Conservation (phyloP, 2,888 invertebrate genomes). For the Oeneis ivallda region DNA sequence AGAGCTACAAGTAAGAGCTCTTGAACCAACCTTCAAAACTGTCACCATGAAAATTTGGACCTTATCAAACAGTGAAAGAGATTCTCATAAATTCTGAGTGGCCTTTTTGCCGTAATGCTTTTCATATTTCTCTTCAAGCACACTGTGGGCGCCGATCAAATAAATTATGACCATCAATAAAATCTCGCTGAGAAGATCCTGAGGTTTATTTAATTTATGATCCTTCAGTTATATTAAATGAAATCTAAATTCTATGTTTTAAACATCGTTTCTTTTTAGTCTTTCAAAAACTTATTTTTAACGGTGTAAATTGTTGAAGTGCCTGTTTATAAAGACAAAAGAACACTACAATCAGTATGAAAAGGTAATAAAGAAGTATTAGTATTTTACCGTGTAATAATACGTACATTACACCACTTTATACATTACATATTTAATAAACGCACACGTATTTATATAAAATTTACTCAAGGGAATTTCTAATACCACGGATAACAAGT, state of each 20-base stretch:
- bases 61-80: conserved; percentile 72
- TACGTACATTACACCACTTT: neutral
- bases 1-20: too few relatives aligned
- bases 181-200: conserved; percentile 74
- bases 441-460: conserved; percentile 2
- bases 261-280: too few relatives aligned
- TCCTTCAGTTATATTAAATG: conserved; percentile 53
- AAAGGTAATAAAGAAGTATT: neutral
- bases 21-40: conserved; percentile 40
- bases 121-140: conserved; percentile 77
- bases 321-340: too few relatives aligned
- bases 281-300: too few relatives aligned
- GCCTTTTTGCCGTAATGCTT: conserved; percentile 79
- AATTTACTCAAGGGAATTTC: conserved; percentile 6
- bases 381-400: neutral
- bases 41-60: conserved; percentile 59
- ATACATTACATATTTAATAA: conserved; percentile 1
- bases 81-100: conserved; percentile 78
- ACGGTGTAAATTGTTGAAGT: too few relatives aligned
- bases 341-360: too few relatives aligned
- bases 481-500: conserved; percentile 5
- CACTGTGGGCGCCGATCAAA: conserved; percentile 79
- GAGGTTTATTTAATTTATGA: conserved; percentile 80
- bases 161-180: conserved; percentile 80
- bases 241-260: too few relatives aligned